A percentile compares a stretch with the other conserved stretches of the same genome.
Conservation (phyloP, 2,797 vertebrate genomes). For the Tinamus major region DNA sequence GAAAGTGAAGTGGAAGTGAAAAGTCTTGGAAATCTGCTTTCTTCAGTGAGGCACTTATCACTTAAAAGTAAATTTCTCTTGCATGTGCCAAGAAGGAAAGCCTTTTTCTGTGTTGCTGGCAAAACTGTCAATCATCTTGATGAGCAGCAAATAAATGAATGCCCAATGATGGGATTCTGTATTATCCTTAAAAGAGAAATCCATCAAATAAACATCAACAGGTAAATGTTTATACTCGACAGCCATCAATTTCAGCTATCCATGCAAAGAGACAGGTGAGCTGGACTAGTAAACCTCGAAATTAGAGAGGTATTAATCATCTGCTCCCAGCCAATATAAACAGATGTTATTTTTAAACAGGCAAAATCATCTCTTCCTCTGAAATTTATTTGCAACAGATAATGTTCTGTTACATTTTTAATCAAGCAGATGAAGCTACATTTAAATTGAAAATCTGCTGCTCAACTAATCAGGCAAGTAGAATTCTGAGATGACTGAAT, state of each 20-base stretch:
- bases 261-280: conserved; percentile 86
- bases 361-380: conserved; percentile 81
- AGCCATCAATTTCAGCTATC: conserved; percentile 85
- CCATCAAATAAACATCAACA: conserved; percentile 86
- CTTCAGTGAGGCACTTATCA: conserved; percentile 63
- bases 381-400: conserved; percentile 85
- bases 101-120: conserved; percentile 75
- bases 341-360: conserved; percentile 85
- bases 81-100: conserved; percentile 71
- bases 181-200: conserved; percentile 86
- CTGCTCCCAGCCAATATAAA: conserved; percentile 83
- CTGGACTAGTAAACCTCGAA: conserved; percentile 87
- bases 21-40: conserved; percentile 63
- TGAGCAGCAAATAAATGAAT: conserved; percentile 86
- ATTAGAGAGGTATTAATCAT: conserved; percentile 85
- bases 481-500: conserved; percentile 77
- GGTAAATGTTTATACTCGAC: conserved; percentile 83
- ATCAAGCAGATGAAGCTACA: conserved; percentile 85
- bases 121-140: conserved; percentile 86
- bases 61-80: conserved; percentile 65
- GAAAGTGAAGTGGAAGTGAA: not conserved
- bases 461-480: conserved; percentile 81
- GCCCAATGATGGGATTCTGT: conserved; percentile 84
- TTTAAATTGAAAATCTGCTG: conserved; percentile 87
- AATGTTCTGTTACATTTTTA: conserved; percentile 87